Evolutionary conservation across 2,888 invertebrate species (phyloP), one percentile per base, ranked within the genome.

Genomic region (Lasioglossum figueresi): DNA sequence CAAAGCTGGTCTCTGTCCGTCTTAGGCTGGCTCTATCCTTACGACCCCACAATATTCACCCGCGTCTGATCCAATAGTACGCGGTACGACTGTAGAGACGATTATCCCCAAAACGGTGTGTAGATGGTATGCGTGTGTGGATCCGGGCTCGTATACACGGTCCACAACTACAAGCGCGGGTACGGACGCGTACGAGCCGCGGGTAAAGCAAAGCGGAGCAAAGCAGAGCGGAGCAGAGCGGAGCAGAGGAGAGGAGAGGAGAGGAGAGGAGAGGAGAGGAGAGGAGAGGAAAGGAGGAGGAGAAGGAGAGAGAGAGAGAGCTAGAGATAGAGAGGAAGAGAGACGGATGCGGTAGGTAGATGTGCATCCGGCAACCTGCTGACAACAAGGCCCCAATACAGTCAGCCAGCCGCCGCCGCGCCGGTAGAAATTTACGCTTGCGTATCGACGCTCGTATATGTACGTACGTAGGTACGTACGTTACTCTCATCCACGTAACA

Each of bases 331-430:
- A 66, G 66, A 66, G 23, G 6, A 37, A 34, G 37, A 68, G 68
- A 68, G 37, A 68, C 4, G 34, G 71, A 86, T 86, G 75, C 82
- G 5, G 84, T 88, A 80, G 84, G 84, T 88, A 85, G 85, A 90
- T 87, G 88, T 87, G 86, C 87, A 87, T 88, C 88, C 88, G 86
- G 89, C 90, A 90, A 92, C 93, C 91, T 89, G 88, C 88, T 86
- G 88, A 88, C 92, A 91, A 92, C 88, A 88, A 88, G 90, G 86
- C 83, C 87, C 85, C 79, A 87, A 91, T 88, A 85, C 85, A 77
- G 59, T 27, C 66, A 85, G 83, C 59, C 70, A 84, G 80, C 63
- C 45, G 45, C 45, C 16, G 16, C 16, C 45, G 45, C 16, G 75
- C 77, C 76, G 76, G 79, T 76, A 84, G 83, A 85, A 85, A 86